These are phyloP conservation scores for Oscheius myriophilus DNA, from an alignment of 2,888 invertebrate species.

Conservation along the genomic window DNA sequence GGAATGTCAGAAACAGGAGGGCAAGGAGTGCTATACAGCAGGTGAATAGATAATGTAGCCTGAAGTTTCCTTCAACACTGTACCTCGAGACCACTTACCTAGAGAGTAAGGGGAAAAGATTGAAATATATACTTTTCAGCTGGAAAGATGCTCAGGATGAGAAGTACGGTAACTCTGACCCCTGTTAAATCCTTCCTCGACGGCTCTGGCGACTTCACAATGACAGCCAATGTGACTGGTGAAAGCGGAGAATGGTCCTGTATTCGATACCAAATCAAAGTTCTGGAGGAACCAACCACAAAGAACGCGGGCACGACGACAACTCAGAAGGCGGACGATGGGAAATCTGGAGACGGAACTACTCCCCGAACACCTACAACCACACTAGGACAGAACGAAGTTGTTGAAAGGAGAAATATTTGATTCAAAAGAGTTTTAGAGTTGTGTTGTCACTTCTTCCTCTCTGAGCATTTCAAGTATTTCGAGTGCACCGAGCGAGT, in stretches of 20 bases:
- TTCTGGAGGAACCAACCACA: not conserved
- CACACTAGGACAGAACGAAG: constrained; percentile 7
- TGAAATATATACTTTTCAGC: too few relatives aligned
- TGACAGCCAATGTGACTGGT: constrained; percentile 12
- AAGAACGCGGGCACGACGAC: not conserved
- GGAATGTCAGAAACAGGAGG: constrained; percentile 1
- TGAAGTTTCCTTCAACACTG: too few relatives aligned
- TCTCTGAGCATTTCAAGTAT: constrained; percentile 7
- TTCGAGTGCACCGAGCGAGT: constrained; percentile 5
- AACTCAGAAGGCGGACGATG: not conserved
- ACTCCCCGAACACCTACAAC: too few relatives aligned
- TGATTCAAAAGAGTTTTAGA: not conserved
- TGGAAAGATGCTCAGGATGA: not conserved
- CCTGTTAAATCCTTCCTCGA: constrained; percentile 2
- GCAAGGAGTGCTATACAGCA: constrained; percentile 3
- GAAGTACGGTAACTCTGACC: not conserved
- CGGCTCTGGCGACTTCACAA: constrained; percentile 5
- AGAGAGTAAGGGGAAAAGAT: too few relatives aligned
- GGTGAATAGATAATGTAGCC: not conserved
- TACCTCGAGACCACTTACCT: too few relatives aligned
- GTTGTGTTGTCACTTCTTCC: not conserved
- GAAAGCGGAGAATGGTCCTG: constrained; percentile 14
- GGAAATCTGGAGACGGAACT: too few relatives aligned
- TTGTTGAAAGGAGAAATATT: not conserved
- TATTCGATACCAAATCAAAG: not conserved